These are phyloP conservation scores for Sipunculus nudus DNA, from an alignment of 2,888 invertebrate species.

Conservation along the genomic window DNA sequence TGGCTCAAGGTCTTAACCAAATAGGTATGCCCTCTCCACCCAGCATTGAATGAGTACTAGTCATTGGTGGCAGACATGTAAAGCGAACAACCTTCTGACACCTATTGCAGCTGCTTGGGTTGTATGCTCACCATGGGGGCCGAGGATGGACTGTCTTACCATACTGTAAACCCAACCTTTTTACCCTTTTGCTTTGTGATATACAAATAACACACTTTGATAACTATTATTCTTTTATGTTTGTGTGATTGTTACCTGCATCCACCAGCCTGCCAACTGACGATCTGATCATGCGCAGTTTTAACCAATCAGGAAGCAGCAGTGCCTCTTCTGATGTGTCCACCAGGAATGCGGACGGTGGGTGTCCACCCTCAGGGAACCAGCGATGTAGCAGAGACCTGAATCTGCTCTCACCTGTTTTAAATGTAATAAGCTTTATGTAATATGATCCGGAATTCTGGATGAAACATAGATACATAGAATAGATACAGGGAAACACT, in stretches of 20 bases:
- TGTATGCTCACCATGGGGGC: no score
- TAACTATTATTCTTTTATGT: no score
- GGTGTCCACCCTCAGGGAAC: constrained; percentile 80
- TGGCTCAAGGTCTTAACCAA: no score
- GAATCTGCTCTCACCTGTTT: constrained; percentile 43
- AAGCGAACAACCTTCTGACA: no score
- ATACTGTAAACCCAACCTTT: no score
- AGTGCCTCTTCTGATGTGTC: constrained; percentile 84
- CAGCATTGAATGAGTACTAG: no score
- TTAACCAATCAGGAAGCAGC: constrained; percentile 92
- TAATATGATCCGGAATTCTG: not conserved
- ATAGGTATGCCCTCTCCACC: no score
- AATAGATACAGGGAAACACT: not conserved
- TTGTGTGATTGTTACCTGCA: constrained; percentile 70
- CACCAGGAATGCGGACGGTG: constrained; percentile 81
- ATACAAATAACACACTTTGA: no score
- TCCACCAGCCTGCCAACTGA: constrained; percentile 83
- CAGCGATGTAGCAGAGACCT: constrained; percentile 81
- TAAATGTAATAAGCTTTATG: constrained; percentile 1
- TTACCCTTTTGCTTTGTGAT: no score
- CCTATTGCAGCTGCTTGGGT: no score
- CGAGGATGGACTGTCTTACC: no score
- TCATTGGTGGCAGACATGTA: no score
- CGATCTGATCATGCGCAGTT: constrained; percentile 84
- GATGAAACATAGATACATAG: not conserved